A percentile compares a stretch with the other conserved stretches of the same genome.
Conservation (phyloP, 2,797 vertebrate species). For the Gouania willdenowi region DNA sequence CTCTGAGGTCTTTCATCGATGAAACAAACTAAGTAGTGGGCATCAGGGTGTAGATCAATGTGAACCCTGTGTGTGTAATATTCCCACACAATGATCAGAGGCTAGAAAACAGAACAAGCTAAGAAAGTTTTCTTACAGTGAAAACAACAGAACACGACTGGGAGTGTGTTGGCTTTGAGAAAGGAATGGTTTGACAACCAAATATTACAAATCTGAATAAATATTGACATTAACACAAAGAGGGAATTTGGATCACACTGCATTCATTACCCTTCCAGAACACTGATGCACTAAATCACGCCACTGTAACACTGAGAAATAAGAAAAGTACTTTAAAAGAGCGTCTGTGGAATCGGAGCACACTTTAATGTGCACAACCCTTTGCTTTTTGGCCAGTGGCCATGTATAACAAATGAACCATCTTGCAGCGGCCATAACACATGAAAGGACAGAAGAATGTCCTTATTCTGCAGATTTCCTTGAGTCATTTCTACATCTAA, state of each 20-base stretch:
- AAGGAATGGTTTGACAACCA: too few species aligned
- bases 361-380: conserved; percentile 11
- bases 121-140: too few species aligned
- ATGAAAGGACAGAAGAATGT: conserved; percentile 27
- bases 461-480: conserved; percentile 33
- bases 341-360: conserved; percentile 16
- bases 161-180: too few species aligned
- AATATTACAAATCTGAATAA: too few species aligned
- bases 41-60: conserved; percentile 30
- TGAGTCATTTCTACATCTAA: conserved; percentile 12
- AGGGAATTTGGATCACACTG: neutral
- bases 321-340: conserved; percentile 6
- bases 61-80: conserved; percentile 22
- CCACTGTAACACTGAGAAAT: neutral
- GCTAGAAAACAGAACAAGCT: too few species aligned
- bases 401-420: conserved; percentile 39
- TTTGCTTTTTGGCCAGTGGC: conserved; percentile 24
- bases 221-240: too few species aligned
- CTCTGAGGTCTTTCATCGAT: conserved; percentile 38
- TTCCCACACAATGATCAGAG: conserved; percentile 24
- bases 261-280: neutral
- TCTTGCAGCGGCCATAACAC: conserved; percentile 13
- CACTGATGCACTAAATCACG: neutral
- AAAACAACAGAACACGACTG: too few species aligned
- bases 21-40: conserved; percentile 42